These are phyloP conservation scores for Lamproptera curius DNA, from an alignment of 2,888 invertebrate genomes.

Conservation along the genomic window DNA sequence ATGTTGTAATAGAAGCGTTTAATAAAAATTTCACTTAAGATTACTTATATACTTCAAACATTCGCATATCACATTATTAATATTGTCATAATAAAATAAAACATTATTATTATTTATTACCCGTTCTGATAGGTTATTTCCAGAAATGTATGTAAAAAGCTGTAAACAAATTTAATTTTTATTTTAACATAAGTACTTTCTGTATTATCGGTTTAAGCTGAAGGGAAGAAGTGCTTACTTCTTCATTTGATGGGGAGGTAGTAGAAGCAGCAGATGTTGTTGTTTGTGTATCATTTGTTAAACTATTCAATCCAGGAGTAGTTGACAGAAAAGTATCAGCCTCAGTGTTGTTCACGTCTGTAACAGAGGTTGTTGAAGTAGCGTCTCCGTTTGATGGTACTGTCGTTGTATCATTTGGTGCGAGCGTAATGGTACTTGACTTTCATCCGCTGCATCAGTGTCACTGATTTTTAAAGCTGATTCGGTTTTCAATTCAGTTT, in stretches of 20 bases:
- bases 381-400: slow-evolving; percentile 2
- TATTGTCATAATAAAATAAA: slow-evolving; percentile 14
- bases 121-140: slow-evolving; percentile 12
- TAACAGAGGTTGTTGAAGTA: neutral
- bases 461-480: too few relatives aligned
- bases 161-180: slow-evolving; percentile 16
- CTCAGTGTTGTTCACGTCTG: neutral
- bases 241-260: slow-evolving; percentile 24
- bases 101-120: slow-evolving; percentile 19
- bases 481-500: too few relatives aligned
- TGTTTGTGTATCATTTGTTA: neutral
- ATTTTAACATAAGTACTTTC: slow-evolving; percentile 1
- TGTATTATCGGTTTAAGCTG: slow-evolving; percentile 22
- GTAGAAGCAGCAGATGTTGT: slow-evolving; percentile 4
- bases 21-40: slow-evolving; percentile 19
- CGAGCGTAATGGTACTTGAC: neutral
- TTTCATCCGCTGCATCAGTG: too few relatives aligned
- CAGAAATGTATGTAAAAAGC: slow-evolving; percentile 9
- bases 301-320: neutral
- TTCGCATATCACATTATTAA: slow-evolving; percentile 17
- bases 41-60: slow-evolving; percentile 14
- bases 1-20: slow-evolving; percentile 8
- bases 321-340: neutral
- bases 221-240: slow-evolving; percentile 30
- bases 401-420: slow-evolving; percentile 9